Evolutionary conservation across 2,888 invertebrate genomes (phyloP), one percentile per base, ranked within the genome.

Genomic region (Lasius fuliginosus): DNA sequence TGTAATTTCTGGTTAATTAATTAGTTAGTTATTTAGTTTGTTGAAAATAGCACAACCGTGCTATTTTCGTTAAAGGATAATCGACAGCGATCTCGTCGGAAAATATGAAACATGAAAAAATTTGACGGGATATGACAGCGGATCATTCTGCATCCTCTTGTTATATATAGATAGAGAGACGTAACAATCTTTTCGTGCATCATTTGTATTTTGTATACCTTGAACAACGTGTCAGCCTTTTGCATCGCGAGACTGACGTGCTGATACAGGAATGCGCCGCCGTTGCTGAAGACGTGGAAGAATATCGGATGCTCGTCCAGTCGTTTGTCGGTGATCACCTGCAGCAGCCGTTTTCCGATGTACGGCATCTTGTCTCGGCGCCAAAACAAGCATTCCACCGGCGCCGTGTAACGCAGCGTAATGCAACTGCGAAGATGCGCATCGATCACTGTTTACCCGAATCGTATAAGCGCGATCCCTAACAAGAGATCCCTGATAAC

Each of bases 241-340:
- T 96, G 95, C 89, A 97, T 95, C 9, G 97, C 96, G 84, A 96
- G 92, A 53, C 96, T 96, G 89, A 97, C 96, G 94, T 97, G 96
- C 87, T 96, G 96, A 93, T 97, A 97, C 12, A 97, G 95, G 92
- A 96, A 96, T 5, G 97, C 96, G 27, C 97, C 97, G n/a, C 97
- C 97, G 93, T 97, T 97, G 86, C 97, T 97, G 93, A 97, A 97
- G 82, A 97, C 96, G 92, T 97, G 97, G 93, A 97, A 96, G 86
- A 97, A 96, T 77, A 97, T 96, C 8, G 97, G 97, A 94, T 97
- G 97, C 53, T 96, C 96, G 92, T 97, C 96, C 85, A 97, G 96
- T 91, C 96, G 96, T 95, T 97, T 96, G 85, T 97, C 97, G 65
- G 95, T 94, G 76, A 97, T 95, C 33, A 97, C 94, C 92, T 97